These are phyloP conservation scores for Drosophila mimica DNA, from an alignment of 2,888 invertebrate species.

Conservation along the genomic window DNA sequence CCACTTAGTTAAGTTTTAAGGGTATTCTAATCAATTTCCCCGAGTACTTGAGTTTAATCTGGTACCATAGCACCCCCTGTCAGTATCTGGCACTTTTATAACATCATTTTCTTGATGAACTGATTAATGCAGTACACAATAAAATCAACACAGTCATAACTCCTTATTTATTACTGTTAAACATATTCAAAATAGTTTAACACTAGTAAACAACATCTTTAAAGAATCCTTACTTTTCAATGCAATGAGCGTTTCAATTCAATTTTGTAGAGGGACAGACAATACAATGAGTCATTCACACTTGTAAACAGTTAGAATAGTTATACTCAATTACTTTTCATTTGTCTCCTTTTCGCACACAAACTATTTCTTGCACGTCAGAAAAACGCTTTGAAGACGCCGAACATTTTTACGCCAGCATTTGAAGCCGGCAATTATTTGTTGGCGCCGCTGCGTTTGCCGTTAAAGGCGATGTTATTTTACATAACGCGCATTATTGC, in stretches of 20 bases:
- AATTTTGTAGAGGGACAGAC: no score
- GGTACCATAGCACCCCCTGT: not conserved
- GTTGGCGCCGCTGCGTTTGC: not conserved
- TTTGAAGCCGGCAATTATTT: not conserved
- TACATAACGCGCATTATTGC: not conserved
- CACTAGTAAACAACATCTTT: not conserved
- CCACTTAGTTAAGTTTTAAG: not conserved
- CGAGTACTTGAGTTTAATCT: slow-evolving; percentile 5
- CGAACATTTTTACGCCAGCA: not conserved
- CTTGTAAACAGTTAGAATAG: not conserved
- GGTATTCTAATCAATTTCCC: slow-evolving; percentile 25
- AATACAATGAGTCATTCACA: no score
- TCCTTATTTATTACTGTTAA: slow-evolving; percentile 4
- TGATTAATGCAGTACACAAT: not conserved
- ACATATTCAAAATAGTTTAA: not conserved
- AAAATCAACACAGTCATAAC: not conserved
- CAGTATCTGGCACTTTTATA: not conserved
- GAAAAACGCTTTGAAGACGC: not conserved
- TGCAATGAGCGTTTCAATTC: no score
- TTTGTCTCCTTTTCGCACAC: not conserved
- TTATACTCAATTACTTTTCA: not conserved
- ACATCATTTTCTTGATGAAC: not conserved
- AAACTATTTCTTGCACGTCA: not conserved
- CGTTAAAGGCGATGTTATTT: not conserved
- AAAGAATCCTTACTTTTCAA: not conserved